Evolutionary conservation across 2,888 invertebrate species (phyloP).

Genomic region (Thymelicus sylvestris): DNA sequence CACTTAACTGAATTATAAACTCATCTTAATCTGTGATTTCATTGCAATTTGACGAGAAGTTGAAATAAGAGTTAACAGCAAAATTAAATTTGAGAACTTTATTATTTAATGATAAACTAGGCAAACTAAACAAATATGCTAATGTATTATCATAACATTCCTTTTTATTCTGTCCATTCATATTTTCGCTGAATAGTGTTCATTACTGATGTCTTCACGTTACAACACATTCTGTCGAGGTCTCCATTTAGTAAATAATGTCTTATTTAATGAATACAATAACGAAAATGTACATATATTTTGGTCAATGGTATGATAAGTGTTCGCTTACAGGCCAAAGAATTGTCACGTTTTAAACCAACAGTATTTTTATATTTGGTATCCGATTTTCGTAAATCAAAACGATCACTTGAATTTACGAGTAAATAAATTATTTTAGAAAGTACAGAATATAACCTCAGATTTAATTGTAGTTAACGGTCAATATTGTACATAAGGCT

Average conservation of each 20-base stretch:
- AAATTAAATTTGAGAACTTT: too few relatives aligned
- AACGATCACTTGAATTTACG: slow-evolving; percentile 8
- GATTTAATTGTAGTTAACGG: slow-evolving; percentile 39
- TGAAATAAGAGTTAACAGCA: too few relatives aligned
- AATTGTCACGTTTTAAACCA: slow-evolving; percentile 4
- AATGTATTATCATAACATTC: too few relatives aligned
- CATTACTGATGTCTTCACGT: background rate
- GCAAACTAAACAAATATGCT: too few relatives aligned
- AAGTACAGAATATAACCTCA: slow-evolving; percentile 49
- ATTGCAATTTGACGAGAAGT: too few relatives aligned
- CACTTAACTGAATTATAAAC: too few relatives aligned
- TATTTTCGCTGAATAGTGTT: too few relatives aligned
- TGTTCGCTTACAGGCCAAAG: slow-evolving; percentile 26
- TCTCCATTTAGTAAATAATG: background rate
- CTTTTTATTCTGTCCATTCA: too few relatives aligned
- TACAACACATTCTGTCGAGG: background rate
- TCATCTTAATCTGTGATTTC: too few relatives aligned
- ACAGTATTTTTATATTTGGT: slow-evolving; percentile 18
- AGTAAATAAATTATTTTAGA: slow-evolving; percentile 30
- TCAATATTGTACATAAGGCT: slow-evolving; percentile 44
- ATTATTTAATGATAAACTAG: too few relatives aligned
- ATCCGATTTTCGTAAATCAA: slow-evolving; percentile 16
- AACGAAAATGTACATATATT: slow-evolving; percentile 6
- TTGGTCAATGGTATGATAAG: slow-evolving; percentile 7
- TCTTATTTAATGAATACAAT: background rate